phyloP scores from a whole-genome alignment of 2,113 vertebrate genomes.

The Gila orcuttii region DNA sequence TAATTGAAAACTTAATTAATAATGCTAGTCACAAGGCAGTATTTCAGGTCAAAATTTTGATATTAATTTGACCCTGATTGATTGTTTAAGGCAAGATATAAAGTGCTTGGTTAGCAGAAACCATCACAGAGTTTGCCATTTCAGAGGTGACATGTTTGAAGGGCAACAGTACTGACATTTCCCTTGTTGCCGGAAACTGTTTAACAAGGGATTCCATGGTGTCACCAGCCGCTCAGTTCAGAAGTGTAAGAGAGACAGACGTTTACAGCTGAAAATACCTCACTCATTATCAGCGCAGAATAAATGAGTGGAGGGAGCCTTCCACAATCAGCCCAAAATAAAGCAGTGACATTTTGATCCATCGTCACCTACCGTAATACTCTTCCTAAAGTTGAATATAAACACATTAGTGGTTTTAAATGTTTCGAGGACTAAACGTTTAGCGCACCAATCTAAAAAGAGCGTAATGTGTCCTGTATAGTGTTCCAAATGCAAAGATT shows the following conservation, averaged over 20 bases:
- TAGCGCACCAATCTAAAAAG: neutral
- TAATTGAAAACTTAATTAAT: neutral
- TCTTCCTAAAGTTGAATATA: neutral
- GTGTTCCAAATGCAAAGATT: slow-evolving; percentile 14
- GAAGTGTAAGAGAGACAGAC: slow-evolving; percentile 50
- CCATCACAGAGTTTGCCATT: slow-evolving; percentile 45
- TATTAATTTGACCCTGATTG: neutral
- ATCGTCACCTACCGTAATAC: neutral
- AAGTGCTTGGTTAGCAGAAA: neutral
- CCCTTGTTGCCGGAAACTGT: slow-evolving; percentile 26
- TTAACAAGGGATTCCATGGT: slow-evolving; percentile 45
- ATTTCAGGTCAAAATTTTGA: neutral
- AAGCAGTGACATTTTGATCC: slow-evolving; percentile 27
- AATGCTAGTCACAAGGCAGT: neutral
- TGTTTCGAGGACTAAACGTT: neutral
- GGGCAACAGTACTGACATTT: slow-evolving; percentile 50
- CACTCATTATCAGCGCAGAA: slow-evolving; percentile 33
- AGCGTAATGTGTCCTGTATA: neutral
- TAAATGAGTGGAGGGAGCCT: slow-evolving; percentile 19
- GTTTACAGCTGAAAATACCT: slow-evolving; percentile 50
- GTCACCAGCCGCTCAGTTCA: neutral
- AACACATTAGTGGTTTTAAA: neutral
- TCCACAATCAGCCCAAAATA: slow-evolving; percentile 21
- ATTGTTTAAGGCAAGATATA: slow-evolving; percentile 22
- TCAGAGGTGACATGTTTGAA: slow-evolving; percentile 48